These are phyloP conservation scores for Silurus asotus DNA, from an alignment of 2,113 vertebrate species.

Conservation along the genomic window DNA sequence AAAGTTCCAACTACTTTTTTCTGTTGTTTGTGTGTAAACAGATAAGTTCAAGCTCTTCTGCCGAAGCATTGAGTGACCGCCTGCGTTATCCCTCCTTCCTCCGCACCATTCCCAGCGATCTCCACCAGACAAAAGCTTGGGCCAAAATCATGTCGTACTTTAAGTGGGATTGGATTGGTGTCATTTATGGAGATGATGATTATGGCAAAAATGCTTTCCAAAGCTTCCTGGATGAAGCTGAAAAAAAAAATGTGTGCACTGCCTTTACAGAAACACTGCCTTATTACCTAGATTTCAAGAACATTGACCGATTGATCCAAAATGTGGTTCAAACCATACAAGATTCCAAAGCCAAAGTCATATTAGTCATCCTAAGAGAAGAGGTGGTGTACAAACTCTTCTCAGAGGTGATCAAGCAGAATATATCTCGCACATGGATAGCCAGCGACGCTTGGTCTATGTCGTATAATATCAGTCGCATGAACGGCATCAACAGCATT, in stretches of 20 bases:
- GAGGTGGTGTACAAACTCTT: constrained; percentile 64
- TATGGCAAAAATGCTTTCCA: constrained; percentile 66
- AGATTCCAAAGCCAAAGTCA: constrained; percentile 58
- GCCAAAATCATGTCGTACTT: constrained; percentile 60
- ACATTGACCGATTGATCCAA: constrained; percentile 29
- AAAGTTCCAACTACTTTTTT: neutral
- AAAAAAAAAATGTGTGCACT: constrained; percentile 56
- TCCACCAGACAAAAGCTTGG: constrained; percentile 66
- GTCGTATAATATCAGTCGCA: constrained; percentile 46
- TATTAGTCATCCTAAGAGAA: constrained; percentile 64
- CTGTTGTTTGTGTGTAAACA: constrained; percentile 44
- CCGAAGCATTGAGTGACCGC: constrained; percentile 63
- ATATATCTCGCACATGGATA: constrained; percentile 66
- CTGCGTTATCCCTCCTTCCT: constrained; percentile 61
- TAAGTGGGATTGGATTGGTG: constrained; percentile 70
- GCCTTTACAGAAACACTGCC: constrained; percentile 62
- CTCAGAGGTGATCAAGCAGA: constrained; percentile 57
- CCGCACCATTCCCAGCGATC: constrained; percentile 70
- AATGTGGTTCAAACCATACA: constrained; percentile 52
- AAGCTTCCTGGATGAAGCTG: constrained; percentile 58
- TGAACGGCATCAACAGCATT: constrained; percentile 64
- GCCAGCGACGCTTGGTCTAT: constrained; percentile 69
- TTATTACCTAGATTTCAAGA: constrained; percentile 44
- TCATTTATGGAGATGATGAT: constrained; percentile 68
- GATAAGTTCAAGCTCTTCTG: constrained; percentile 67